Evolutionary conservation across 1,140 invertebrate species (phyloP), one percentile per base, ranked within the genome.

Genomic region (Cherax quadricarinatus): DNA sequence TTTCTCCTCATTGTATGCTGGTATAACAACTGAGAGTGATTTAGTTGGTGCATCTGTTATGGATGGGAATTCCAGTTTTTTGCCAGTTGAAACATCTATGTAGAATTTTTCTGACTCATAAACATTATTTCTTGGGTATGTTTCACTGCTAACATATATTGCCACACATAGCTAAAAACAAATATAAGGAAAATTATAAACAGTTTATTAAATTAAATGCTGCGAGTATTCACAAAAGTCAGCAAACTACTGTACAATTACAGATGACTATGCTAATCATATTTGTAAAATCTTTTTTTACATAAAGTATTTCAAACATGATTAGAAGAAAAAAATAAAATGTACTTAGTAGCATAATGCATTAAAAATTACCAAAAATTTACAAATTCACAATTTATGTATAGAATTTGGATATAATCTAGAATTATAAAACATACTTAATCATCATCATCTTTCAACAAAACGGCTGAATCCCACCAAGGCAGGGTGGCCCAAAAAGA

Each of bases 1-100:
- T 93, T 96, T 94, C 95, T 99, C 97, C 96, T 99, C 99, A 96
- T 99, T 98, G 94, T 98, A 99, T n/a, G 98, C 98, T 94, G 99
- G 99, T 93, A 99, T 96, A 94, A 99, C 96, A 14, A 99, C 97
- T 95, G 98, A 98, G 60, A 99, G 95, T 94, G 97, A 96, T 41
- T 98, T 93, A 89, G 96, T 96, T 88, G 96, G 95, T 7, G 96
- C 94, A 93, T 99, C 97, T 70, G 96, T 94, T 75, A 99, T 95
- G 24, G 96, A 96, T 48, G 98, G 97, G 95, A 99, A 99, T 93
- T 94, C 94, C 84, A 95, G 93, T 91, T 95, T 96, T 94, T 95
- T 94, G 16, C 96, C 96, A 81, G n/a, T 79, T 78, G 73, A 70
- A 5, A 95, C 96, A 96, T 98, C 96, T 88, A 96, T 94, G 94